Conservation (phyloP, 1,140 invertebrate species). For the Brachionus koreanus region DNA sequence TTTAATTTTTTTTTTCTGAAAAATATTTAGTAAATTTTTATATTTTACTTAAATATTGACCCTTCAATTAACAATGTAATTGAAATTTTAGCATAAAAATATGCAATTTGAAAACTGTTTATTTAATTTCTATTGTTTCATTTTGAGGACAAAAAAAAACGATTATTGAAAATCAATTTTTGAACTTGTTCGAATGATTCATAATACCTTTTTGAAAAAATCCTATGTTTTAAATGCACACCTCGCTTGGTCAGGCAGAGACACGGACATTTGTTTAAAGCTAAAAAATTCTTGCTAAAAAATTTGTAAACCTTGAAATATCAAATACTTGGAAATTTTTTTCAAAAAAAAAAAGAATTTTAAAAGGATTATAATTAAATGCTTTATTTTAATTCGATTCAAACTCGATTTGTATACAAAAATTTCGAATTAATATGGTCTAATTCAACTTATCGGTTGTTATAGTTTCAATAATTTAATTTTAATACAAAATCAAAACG, state of each 20-base stretch:
- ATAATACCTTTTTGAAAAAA: background rate
- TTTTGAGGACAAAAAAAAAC: background rate
- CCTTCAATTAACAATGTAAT: background rate
- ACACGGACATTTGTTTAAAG: background rate
- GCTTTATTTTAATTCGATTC: background rate
- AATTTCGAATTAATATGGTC: background rate
- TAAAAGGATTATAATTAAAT: background rate
- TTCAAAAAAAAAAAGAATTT: background rate
- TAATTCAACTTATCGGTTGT: background rate
- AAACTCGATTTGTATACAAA: slow-evolving; percentile 3
- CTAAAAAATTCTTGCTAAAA: background rate
- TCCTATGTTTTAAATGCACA: background rate
- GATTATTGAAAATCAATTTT: background rate
- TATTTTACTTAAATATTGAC: background rate
- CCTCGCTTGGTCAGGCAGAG: background rate
- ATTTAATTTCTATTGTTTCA: background rate
- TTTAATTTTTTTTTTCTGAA: too few relatives aligned
- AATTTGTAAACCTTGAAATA: background rate
- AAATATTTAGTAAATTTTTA: too few relatives aligned
- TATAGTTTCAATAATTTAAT: background rate
- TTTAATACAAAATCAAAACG: background rate
- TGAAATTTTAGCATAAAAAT: background rate
- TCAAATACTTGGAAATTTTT: background rate
- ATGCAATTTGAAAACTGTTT: background rate
- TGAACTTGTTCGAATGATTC: background rate